These are phyloP conservation scores for Geodia barretti DNA, from an alignment of 37 sponge, comb jelly and placozoan species.

Conservation along the genomic window DNA sequence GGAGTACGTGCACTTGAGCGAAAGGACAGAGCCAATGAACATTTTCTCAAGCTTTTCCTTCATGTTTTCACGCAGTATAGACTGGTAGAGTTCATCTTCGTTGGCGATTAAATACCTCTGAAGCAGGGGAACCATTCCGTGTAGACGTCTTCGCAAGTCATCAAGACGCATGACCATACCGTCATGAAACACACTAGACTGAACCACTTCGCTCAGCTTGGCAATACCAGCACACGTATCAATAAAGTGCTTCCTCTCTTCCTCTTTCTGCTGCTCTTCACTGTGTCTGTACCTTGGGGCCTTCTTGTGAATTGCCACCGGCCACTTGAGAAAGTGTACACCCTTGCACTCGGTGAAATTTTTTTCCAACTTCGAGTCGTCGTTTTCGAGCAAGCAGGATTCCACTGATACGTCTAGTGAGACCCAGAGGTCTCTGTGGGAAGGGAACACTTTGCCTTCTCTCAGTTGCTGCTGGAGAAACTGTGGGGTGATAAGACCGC, in stretches of 20 bases:
- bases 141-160: constrained; percentile 10
- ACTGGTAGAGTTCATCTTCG: background rate
- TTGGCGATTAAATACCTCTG: constrained; percentile 22
- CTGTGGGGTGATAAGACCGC: background rate
- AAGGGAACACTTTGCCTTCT: constrained; percentile 27
- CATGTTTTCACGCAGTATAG: constrained; percentile 3
- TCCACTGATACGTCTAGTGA: constrained; percentile 7
- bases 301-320: background rate
- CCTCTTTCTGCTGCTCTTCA: background rate
- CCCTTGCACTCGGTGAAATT: constrained; percentile 8
- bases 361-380: constrained; percentile 25
- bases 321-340: constrained; percentile 47
- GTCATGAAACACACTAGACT: background rate
- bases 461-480: constrained; percentile 16
- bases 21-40: constrained; percentile 11
- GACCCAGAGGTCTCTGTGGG: constrained; percentile 34
- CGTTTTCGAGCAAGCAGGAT: constrained; percentile 27
- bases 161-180: background rate
- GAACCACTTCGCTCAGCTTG: constrained; percentile 4
- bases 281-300: background rate
- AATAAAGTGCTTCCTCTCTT: constrained; percentile 8
- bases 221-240: constrained; percentile 32
- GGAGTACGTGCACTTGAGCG: constrained; percentile 9
- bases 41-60: constrained; percentile 13
- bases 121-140: constrained; percentile 20